Evolutionary conservation across 2,888 invertebrate genomes (phyloP).

Genomic region (Tribolium freemani): DNA sequence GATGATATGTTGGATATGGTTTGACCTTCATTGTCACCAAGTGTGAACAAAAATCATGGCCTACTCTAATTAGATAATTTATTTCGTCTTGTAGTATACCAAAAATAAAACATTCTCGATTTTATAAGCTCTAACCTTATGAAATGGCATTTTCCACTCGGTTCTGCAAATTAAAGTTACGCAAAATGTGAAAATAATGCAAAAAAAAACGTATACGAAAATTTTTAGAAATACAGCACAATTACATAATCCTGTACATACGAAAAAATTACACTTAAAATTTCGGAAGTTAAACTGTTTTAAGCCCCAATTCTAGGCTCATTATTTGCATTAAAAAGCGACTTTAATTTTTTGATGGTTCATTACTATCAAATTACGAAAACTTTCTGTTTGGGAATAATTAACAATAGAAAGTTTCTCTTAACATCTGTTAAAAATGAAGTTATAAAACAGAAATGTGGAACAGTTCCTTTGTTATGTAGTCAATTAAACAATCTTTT

Average conservation of each 20-base stretch:
- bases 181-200: too few species aligned
- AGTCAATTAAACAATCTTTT: background rate
- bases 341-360: background rate
- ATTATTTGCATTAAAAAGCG: too few species aligned
- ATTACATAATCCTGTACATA: too few species aligned
- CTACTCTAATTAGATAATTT: background rate
- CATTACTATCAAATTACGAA: background rate
- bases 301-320: too few species aligned
- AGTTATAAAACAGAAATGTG: background rate
- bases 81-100: background rate
- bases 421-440: background rate
- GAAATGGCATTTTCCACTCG: too few species aligned
- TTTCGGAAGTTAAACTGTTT: too few species aligned
- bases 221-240: too few species aligned
- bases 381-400: conserved; percentile 4
- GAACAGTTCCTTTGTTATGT: background rate
- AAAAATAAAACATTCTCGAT: too few species aligned
- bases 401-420: conserved; percentile 1
- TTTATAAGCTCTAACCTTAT: too few species aligned
- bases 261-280: too few species aligned
- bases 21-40: background rate
- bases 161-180: too few species aligned
- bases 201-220: too few species aligned
- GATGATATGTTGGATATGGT: background rate
- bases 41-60: background rate